Conservation (phyloP, 2,888 invertebrate species). For the Pyrrhia umbra region DNA sequence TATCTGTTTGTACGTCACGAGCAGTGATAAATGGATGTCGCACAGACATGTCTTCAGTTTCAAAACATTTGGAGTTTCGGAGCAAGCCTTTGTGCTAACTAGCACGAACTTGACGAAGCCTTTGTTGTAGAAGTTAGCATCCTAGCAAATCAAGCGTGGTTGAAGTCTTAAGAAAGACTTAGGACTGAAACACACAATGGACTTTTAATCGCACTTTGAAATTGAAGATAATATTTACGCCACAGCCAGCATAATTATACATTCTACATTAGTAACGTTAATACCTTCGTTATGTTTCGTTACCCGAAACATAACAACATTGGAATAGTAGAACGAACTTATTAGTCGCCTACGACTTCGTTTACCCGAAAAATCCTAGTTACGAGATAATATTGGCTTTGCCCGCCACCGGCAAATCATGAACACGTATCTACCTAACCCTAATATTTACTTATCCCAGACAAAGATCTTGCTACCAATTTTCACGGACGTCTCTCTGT, state of each 20-base stretch:
- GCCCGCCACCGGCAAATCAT: slow-evolving; percentile 23
- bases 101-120: slow-evolving; percentile 46
- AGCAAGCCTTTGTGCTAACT: slow-evolving; percentile 50
- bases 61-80: slow-evolving; percentile 40
- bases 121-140: slow-evolving; percentile 33
- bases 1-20: slow-evolving; percentile 42
- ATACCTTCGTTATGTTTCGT: background rate
- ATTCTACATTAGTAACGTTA: background rate
- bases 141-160: slow-evolving; percentile 25
- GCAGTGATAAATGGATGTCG: slow-evolving; percentile 52
- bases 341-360: slow-evolving; percentile 30
- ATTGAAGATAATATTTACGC: background rate
- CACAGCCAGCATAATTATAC: background rate
- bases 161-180: slow-evolving; percentile 9
- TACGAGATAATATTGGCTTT: slow-evolving; percentile 44
- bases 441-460: slow-evolving; percentile 56
- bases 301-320: slow-evolving; percentile 5
- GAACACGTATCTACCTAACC: slow-evolving; percentile 31
- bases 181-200: slow-evolving; percentile 1
- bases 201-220: slow-evolving; percentile 23
- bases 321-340: slow-evolving; percentile 27
- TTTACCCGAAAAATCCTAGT: slow-evolving; percentile 37
- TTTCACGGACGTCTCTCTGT: slow-evolving; percentile 43
- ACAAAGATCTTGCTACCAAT: slow-evolving; percentile 51
- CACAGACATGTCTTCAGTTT: slow-evolving; percentile 48